Evolutionary conservation across 2,113 vertebrate species (phyloP), one percentile per base, ranked within the genome.

Genomic region (Catagonus wagneri): DNA sequence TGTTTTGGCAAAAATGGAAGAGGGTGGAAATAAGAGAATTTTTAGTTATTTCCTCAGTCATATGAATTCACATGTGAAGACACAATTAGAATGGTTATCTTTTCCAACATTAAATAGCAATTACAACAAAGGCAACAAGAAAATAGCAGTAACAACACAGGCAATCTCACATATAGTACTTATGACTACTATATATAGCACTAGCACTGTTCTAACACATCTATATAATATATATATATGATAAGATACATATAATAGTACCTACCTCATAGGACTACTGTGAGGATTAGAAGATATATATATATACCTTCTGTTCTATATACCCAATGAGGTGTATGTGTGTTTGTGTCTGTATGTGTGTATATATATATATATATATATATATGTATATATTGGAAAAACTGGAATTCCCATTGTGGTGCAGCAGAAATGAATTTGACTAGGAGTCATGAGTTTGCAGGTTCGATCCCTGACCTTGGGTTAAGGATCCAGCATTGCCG

Each of bases 1-100:
- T 90, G 71, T 34, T 94, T 58, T 50, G 79, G 68, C 61, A 78
- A 93, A 95, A 87, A 27, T 54, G 20, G 78, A 63, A 78, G 65
- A 23, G 74, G 39, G 60, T 3, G 25, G 69, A 90, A 96, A 90
- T 32, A 72, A 83, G 68, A 83, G 3, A 85, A 89, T 74, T 80
- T 83, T 89, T 71, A 69, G n/a, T 88, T 61, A 34, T 78, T 74
- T 95, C 22, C 63, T 95, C 22, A 68, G 16, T 80, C 6, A 65
- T 6, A 69, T 19, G 65, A 80, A 89, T 75, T 88, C 56, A 60
- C 1, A 72, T 81, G 90, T 32, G 85, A 86, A 95, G 63, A 65
- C 4, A 79, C 32, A 76, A 1, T 86, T 75, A 81, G 75, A 88
- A 91, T 34, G 19, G 29, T 22, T 50, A 23, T 29, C 20, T 16